A percentile compares a stretch with the other conserved stretches of the same genome.
Conservation (phyloP, 2,113 vertebrate species). For the Vireo altiloquus region DNA sequence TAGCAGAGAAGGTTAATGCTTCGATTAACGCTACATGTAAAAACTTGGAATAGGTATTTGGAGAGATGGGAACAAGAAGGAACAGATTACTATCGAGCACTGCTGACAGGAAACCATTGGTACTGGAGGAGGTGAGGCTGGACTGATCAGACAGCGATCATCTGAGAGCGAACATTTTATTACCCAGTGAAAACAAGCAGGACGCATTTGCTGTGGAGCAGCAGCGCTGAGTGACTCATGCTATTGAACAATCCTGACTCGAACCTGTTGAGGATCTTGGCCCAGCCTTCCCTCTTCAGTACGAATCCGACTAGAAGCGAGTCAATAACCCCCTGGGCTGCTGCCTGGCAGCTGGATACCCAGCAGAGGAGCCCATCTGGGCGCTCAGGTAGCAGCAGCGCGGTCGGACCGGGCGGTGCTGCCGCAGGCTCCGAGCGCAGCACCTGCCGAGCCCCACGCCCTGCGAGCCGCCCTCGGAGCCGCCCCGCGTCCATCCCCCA, state of each 20-base stretch:
- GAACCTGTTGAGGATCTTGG: slow-evolving; percentile 17
- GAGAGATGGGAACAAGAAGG: not conserved
- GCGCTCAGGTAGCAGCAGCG: not conserved
- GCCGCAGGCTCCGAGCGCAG: not conserved
- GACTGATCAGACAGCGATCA: not conserved
- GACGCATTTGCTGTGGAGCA: not conserved
- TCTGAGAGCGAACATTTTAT: not conserved
- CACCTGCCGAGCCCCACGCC: not conserved
- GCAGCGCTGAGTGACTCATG: not conserved
- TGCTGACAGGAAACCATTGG: not conserved
- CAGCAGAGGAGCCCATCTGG: not conserved
- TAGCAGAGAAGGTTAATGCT: not conserved
- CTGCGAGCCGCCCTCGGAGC: not conserved
- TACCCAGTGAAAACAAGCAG: not conserved
- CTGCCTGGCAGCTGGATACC: not conserved
- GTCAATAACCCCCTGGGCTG: not conserved
- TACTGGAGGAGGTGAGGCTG: not conserved
- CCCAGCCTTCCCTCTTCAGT: not conserved
- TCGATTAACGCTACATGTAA: not conserved
- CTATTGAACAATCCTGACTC: not conserved
- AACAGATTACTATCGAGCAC: not conserved
- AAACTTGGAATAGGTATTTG: not conserved
- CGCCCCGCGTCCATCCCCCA: not conserved
- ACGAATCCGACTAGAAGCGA: not conserved
- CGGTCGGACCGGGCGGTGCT: fast-evolving